Percentiles rank a stretch among this genome's conserved stretches.
These are phyloP conservation scores for Episyrphus balteatus DNA, from an alignment of 1,140 invertebrate species.

Conservation along the genomic window DNA sequence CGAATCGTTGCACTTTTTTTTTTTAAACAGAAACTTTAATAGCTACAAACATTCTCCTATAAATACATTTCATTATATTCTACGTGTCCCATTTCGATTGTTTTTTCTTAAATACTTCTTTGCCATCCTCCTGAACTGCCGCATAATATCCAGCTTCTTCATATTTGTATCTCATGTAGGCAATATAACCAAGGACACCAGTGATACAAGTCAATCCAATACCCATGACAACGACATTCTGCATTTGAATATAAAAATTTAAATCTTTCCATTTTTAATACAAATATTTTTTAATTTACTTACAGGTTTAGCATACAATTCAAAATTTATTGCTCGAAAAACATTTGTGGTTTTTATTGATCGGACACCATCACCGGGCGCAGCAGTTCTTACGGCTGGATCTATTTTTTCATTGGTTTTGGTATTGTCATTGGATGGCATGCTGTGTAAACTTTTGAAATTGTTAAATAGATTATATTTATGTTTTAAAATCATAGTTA, in stretches of 20 bases:
- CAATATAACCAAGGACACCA: slow-evolving; percentile 61
- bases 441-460: too few relatives aligned
- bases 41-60: not conserved
- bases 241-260: not conserved
- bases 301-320: slow-evolving; percentile 73
- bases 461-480: too few relatives aligned
- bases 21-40: too few relatives aligned
- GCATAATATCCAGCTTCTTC: slow-evolving; percentile 64
- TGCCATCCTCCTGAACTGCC: slow-evolving; percentile 60
- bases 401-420: too few relatives aligned
- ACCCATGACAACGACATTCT: slow-evolving; percentile 72
- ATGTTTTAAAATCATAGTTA: too few relatives aligned
- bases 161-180: slow-evolving; percentile 68
- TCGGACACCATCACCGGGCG: slow-evolving; percentile 64
- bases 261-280: not conserved
- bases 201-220: slow-evolving; percentile 58
- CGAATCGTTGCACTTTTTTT: too few relatives aligned
- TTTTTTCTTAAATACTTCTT: slow-evolving; percentile 59
- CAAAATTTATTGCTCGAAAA: slow-evolving; percentile 69
- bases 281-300: slow-evolving; percentile 23
- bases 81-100: slow-evolving; percentile 61
- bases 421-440: too few relatives aligned
- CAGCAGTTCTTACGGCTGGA: not conserved
- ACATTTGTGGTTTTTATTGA: slow-evolving; percentile 56
- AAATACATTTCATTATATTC: not conserved